Conservation (phyloP, 2,113 vertebrate species). For the Actinemys pallida region DNA sequence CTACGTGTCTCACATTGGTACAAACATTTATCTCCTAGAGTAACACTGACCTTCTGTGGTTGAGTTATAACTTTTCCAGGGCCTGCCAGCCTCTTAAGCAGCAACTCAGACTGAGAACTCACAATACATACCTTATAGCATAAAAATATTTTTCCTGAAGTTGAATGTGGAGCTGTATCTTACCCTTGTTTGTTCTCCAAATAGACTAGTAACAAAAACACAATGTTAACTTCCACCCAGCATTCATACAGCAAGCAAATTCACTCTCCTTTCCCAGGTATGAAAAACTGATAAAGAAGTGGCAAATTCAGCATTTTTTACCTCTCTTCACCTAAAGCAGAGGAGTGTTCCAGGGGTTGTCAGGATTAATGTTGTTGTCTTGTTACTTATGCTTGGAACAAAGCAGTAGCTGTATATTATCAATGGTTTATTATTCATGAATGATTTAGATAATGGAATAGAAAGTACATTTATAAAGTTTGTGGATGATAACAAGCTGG, state of each 20-base stretch:
- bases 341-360: neutral
- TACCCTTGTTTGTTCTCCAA: neutral
- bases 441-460: neutral
- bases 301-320: accelerated
- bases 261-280: neutral
- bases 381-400: neutral
- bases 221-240: neutral
- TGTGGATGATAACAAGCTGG: neutral
- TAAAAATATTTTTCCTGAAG: neutral
- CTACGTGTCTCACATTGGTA: neutral
- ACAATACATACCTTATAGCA: neutral
- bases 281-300: neutral
- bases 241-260: neutral
- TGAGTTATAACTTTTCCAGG: neutral
- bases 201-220: neutral
- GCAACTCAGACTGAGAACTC: neutral
- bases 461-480: neutral
- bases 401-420: neutral
- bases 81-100: neutral
- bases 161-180: neutral
- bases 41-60: neutral
- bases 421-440: neutral
- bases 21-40: neutral
- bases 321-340: neutral
- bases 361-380: neutral